Evolutionary conservation across 2,113 vertebrate species (phyloP), one percentile per base, ranked within the genome.

Genomic region (Eubucco bourcierii): DNA sequence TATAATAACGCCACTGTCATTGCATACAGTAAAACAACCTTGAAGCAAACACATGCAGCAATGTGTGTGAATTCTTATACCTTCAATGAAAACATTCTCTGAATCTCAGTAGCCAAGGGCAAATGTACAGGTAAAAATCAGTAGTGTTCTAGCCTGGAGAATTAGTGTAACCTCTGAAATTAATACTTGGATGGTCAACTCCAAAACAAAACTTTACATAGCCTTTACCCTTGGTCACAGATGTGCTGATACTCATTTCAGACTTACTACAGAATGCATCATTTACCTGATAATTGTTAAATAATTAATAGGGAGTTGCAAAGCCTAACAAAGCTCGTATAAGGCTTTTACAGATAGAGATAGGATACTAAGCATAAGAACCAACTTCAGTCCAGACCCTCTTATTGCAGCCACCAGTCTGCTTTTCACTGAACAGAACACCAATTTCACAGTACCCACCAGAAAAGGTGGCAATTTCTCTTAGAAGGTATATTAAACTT

Each of bases 381-480:
- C n/a, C 29, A 80, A 72, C 83, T 78, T 46, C 60, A 63, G 7
- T 33, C 63, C 84, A 84, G 92, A 90, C 52, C 9, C 29, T 25
- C 47, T 64, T 67, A 70, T 46, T 25, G 37, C 65, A 65, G 61
- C 15, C 33, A 33, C 33, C 46, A 64, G 78, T 59, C 75, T 92
- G 80, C 39, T 86, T 84, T 95, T 91, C 63, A 90, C n/a, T 66
- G 55, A 72, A 90, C 59, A 90, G 61, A 65, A 24, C 73, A 61
- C 90, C 90, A 83, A 37, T 50, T 77, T 88, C 28, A 63, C 46
- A 64, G 68, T 28, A 33, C 29, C 71, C n/a, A 27, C 46, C 50
- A 83, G 80, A 81, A 87, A 86, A 93, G 87, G 74, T 50, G 17
- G 80, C 87, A 46, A 63, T 33, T 92, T 83, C 84, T 91, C 94